Percentiles rank a stretch among this genome's conserved stretches.
phyloP scores from a whole-genome alignment of 2,113 vertebrate species.

The Anolis sagrei region DNA sequence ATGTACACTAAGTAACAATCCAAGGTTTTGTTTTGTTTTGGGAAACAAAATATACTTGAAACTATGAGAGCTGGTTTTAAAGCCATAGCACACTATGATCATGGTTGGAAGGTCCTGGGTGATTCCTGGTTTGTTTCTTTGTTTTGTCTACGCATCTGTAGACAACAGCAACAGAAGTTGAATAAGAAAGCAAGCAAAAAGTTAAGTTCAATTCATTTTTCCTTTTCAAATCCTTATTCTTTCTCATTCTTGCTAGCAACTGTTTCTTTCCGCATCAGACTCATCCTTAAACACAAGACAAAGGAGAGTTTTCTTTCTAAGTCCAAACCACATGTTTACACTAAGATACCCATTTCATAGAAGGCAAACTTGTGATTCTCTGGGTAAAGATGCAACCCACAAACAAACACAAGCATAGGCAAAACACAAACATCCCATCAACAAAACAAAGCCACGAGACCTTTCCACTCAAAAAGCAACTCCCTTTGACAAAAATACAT shows the following conservation, averaged over 20 bases:
- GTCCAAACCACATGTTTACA: background rate
- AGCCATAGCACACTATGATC: background rate
- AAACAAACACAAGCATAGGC: background rate
- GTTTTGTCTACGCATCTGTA: background rate
- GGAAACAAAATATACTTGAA: too few species aligned
- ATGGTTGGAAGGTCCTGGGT: background rate
- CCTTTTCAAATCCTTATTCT: background rate
- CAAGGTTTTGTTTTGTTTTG: too few species aligned
- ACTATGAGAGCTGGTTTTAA: too few species aligned
- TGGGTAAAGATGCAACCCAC: too few species aligned
- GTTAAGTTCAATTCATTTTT: background rate
- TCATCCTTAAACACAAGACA: background rate
- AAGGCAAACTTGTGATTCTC: background rate
- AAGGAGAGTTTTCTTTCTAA: background rate
- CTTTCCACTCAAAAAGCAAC: background rate
- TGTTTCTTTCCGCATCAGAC: background rate
- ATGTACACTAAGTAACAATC: too few species aligned
- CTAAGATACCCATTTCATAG: background rate
- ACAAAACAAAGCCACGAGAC: background rate
- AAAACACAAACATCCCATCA: background rate
- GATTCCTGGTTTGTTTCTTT: too few species aligned
- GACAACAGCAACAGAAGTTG: background rate
- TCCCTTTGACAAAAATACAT: background rate
- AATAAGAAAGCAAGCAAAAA: background rate
- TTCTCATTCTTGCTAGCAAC: background rate